Base-by-base conservation (phyloP, 2,797 vertebrate species). In the Miichthys miiuy region DNA sequence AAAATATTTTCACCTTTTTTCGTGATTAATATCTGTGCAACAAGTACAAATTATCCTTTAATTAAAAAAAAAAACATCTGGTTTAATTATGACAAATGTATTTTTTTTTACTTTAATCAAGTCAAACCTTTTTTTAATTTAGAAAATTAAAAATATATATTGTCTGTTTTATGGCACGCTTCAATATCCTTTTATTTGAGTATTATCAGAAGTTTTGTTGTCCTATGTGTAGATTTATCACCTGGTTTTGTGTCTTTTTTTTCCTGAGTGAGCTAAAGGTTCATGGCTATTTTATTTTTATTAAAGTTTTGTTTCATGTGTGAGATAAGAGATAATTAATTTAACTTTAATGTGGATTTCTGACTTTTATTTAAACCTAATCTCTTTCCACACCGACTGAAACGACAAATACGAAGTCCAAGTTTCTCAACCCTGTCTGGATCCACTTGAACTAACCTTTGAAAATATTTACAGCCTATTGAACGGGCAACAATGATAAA, bases 401-500 rank as follows among this genome's bases (percentile, higher is more conserved):
- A 75, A 27, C 1, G 8, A 60, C 38, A 71, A 73, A 86, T 44
- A 66, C 64, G 46, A 77, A 77, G 72, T 79, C 65, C 54, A 82
- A 52, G 56, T 86, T 89, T 87, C 75, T 80, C 78, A 85, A 72
- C 65, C 27, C 62, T 48, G 12, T 38, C 50, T 46, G 69, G 70
- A 80, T 79, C 81, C 71, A 77, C 71, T 87, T 81, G 79, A 83
- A 88, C 84, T 91, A 94, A 93, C 89, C 92, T 93, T 94, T 93
- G 89, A 83, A 89, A 92, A 91, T 84, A 92, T 94, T 93, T 94
- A 93, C 89, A 87, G 86, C 89, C 87, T 65, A 68, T 83, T 91
- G 90, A 94, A 91, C 12, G 5, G 75, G 58, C 69, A 25, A 4
- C 83, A 81, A 66, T 91, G 88, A 94, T 92, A 88, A 85, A 91